Evolutionary conservation across 30 jellyfish, hydroid and myxozoan genomes (phyloP).

Genomic region (Chironex yamaguchii): DNA sequence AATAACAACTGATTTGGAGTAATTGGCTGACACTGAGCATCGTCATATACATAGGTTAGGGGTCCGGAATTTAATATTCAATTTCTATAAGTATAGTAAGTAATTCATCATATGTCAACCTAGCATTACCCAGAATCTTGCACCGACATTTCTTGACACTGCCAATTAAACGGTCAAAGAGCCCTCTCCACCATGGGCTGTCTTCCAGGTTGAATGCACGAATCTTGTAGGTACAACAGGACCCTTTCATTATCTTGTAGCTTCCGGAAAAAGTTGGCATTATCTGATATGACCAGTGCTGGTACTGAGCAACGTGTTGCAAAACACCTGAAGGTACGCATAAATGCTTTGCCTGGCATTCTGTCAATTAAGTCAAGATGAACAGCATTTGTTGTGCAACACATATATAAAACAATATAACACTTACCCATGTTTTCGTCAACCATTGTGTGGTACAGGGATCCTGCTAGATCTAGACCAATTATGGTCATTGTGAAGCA

Average conservation of each 20-base stretch:
- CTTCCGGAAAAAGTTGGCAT: conserved; percentile 13
- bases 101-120: conserved; percentile 14
- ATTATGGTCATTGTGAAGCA: conserved; percentile 5
- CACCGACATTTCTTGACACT: not conserved
- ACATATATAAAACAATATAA: not conserved
- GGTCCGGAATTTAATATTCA: conserved; percentile 26
- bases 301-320: conserved; percentile 1
- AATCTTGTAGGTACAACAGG: not conserved
- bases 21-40: not conserved
- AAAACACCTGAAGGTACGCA: conserved; percentile 14
- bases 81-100: conserved; percentile 10
- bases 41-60: conserved; percentile 38
- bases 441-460: not conserved
- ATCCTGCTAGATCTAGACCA: conserved; percentile 16
- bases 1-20: conserved; percentile 30
- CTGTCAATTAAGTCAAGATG: conserved; percentile 17
- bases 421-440: conserved; percentile 3
- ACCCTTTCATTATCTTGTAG: too few relatives aligned
- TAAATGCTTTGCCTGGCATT: conserved; percentile 18
- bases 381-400: conserved; percentile 13
- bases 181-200: conserved; percentile 58
- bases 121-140: conserved; percentile 16
- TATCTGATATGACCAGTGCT: conserved; percentile 1
- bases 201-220: conserved; percentile 24
- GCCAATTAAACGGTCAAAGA: conserved; percentile 3